Percentiles rank a stretch among this genome's conserved stretches.
Evolutionary conservation across 2,797 vertebrate genomes (phyloP).

Genomic region (Enteromius viviparus): DNA sequence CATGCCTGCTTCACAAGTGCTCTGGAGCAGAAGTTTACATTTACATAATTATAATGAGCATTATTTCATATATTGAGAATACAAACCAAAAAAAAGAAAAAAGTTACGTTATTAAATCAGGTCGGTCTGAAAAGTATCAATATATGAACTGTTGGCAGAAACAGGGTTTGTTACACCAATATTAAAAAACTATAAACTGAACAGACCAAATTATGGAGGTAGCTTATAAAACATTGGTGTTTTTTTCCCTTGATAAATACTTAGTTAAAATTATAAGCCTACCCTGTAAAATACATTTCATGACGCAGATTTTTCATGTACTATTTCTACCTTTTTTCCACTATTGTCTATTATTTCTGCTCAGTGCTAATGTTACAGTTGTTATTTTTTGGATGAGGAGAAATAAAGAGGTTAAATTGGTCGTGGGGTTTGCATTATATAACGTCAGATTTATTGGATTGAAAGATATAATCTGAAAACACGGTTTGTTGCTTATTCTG

Average conservation of each 20-base stretch:
- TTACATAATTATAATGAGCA: neutral
- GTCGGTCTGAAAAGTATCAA: neutral
- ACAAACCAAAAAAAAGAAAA: neutral
- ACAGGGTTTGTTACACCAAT: neutral
- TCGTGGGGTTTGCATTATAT: neutral
- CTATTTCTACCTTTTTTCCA: neutral
- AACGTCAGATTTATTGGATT: neutral
- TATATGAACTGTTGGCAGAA: neutral
- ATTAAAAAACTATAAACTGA: neutral
- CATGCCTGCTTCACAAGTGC: conserved; percentile 10
- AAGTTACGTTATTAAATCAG: neutral
- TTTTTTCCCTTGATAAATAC: neutral
- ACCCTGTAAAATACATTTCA: neutral
- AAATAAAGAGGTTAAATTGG: neutral
- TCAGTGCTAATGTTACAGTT: neutral
- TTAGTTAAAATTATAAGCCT: neutral
- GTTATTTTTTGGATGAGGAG: neutral
- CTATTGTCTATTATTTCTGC: neutral
- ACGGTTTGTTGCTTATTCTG: neutral
- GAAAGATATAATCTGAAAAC: neutral
- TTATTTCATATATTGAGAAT: neutral
- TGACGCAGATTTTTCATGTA: neutral
- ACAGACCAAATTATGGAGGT: neutral
- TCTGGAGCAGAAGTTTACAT: neutral
- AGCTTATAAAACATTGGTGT: neutral